Evolutionary conservation across 1,140 invertebrate genomes (phyloP).

Genomic region (Olivierus martensii): DNA sequence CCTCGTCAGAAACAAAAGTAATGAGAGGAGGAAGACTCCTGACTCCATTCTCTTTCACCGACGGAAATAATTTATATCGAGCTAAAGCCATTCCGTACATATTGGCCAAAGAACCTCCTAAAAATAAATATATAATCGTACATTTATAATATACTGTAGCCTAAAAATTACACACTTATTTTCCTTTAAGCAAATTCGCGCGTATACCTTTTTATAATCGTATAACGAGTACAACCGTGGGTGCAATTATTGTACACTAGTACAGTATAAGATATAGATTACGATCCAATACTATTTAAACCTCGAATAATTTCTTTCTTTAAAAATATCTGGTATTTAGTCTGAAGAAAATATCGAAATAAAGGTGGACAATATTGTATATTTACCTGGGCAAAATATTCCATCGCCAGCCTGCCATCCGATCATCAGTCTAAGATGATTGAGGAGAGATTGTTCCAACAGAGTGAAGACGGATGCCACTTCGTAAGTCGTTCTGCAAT

Average conservation of each 20-base stretch:
- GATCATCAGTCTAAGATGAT: constrained; percentile 85
- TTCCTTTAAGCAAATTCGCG: too few species aligned
- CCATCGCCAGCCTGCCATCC: constrained; percentile 73
- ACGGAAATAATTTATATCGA: constrained; percentile 84
- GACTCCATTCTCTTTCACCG: constrained; percentile 84
- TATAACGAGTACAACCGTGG: too few species aligned
- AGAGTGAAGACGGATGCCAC: constrained; percentile 97
- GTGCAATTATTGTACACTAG: too few species aligned
- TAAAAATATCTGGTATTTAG: too few species aligned
- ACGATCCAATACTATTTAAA: too few species aligned
- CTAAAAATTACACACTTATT: too few species aligned
- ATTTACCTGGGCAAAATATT: constrained; percentile 81
- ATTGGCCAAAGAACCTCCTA: constrained; percentile 86
- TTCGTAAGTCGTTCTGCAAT: constrained; percentile 69
- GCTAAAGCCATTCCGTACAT: constrained; percentile 90
- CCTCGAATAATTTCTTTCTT: too few species aligned
- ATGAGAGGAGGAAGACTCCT: constrained; percentile 64
- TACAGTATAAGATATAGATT: too few species aligned
- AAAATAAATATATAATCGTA: not conserved
- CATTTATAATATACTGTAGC: not conserved
- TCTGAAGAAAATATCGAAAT: too few species aligned
- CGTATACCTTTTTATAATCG: too few species aligned
- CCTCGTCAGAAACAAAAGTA: constrained; percentile 95
- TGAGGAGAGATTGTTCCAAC: constrained; percentile 87
- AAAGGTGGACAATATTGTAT: too few species aligned